Percentiles rank a stretch among this genome's conserved stretches.
Evolutionary conservation across 2,113 vertebrate genomes (phyloP).

Genomic region (Nothobranchius furzeri): DNA sequence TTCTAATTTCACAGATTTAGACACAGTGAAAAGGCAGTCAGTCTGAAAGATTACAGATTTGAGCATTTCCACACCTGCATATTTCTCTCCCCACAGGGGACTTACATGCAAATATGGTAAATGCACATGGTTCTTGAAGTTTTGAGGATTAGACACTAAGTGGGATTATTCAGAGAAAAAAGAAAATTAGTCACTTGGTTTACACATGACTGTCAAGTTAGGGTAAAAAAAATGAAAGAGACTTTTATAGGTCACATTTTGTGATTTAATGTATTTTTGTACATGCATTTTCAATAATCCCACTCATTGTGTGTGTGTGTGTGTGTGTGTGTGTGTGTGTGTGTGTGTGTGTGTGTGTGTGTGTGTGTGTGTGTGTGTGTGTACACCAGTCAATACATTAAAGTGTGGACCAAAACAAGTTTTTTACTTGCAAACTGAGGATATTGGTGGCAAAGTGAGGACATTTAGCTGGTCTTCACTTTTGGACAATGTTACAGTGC

Average conservation of each 20-base stretch:
- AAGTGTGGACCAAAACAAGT: too few relatives aligned
- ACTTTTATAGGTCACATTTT: conserved; percentile 6
- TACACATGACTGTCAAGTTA: conserved; percentile 2
- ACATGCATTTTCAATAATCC: too few relatives aligned
- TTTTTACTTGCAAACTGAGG: too few relatives aligned
- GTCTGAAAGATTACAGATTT: conserved; percentile 55
- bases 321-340: too few relatives aligned
- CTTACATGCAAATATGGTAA: conserved; percentile 28
- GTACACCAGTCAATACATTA: too few relatives aligned
- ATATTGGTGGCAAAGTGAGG: too few relatives aligned
- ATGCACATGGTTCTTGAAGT: conserved; percentile 13
- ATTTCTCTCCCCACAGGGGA: conserved; percentile 25
- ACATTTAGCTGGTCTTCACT: too few relatives aligned
- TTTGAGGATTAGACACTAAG: neutral
- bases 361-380: too few relatives aligned
- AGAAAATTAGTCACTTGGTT: conserved; percentile 4
- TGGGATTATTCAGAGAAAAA: conserved; percentile 30
- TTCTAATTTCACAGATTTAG: conserved; percentile 62
- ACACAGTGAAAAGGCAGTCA: conserved; percentile 49
- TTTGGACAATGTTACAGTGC: too few relatives aligned
- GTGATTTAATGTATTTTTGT: neutral
- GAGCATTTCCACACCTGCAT: conserved; percentile 49
- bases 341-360: too few relatives aligned
- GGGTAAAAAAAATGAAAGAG: neutral
- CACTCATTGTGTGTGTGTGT: too few relatives aligned